These are phyloP conservation scores for Erebia aethiops DNA, from an alignment of 2,888 invertebrate species.

Conservation along the genomic window DNA sequence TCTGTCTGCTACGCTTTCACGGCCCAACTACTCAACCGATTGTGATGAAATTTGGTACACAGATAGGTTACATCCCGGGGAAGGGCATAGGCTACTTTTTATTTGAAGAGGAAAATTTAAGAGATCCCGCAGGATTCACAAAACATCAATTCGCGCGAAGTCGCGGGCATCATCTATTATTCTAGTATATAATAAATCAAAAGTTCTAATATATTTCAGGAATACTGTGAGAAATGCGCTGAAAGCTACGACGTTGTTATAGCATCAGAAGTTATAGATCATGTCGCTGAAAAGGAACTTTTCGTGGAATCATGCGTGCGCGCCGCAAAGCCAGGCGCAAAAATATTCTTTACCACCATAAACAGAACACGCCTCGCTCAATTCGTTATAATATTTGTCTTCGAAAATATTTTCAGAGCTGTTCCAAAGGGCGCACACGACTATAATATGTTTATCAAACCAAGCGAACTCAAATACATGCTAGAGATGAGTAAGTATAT, in stretches of 20 bases:
- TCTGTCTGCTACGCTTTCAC: too few relatives aligned
- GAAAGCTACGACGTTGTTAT: constrained; percentile 90
- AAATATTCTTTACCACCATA: constrained; percentile 87
- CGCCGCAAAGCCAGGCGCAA: constrained; percentile 87
- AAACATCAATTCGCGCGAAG: too few relatives aligned
- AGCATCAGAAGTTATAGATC: constrained; percentile 95
- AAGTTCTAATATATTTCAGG: constrained; percentile 64
- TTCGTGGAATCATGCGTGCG: constrained; percentile 87
- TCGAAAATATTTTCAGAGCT: constrained; percentile 89
- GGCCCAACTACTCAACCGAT: too few relatives aligned
- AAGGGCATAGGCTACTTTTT: too few relatives aligned
- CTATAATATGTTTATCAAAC: constrained; percentile 93
- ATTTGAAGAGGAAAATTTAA: too few relatives aligned
- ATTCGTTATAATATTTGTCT: constrained; percentile 85
- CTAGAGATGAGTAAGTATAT: constrained; percentile 86
- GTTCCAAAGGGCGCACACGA: constrained; percentile 95
- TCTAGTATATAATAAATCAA: too few relatives aligned
- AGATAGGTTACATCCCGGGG: too few relatives aligned
- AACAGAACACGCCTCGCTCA: constrained; percentile 86
- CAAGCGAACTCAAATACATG: constrained; percentile 87
- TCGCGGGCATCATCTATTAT: too few relatives aligned
- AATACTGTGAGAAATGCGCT: constrained; percentile 61
- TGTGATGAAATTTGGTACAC: too few relatives aligned
- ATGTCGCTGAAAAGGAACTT: constrained; percentile 87
- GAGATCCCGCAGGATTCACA: too few relatives aligned